These are phyloP conservation scores for Diarsia brunnea DNA, from an alignment of 2,888 invertebrate genomes.

Conservation along the genomic window DNA sequence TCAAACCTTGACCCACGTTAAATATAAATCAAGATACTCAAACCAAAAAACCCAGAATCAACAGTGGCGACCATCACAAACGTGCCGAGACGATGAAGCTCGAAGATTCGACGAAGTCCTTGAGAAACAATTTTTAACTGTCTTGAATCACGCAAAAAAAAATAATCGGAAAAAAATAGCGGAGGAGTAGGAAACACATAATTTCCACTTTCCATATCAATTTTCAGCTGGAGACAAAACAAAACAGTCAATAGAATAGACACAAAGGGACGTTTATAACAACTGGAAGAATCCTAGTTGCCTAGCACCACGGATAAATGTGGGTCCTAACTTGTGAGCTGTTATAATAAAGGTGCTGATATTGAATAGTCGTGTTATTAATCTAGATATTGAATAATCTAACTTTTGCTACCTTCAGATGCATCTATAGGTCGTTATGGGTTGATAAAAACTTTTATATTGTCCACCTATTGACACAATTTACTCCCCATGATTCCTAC, in stretches of 20 bases:
- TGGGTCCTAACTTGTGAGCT: neutral
- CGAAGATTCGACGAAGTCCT: too few relatives aligned
- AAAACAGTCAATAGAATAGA: neutral
- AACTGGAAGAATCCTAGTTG: neutral
- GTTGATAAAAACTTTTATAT: neutral
- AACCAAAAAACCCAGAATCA: neutral
- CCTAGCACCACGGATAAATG: neutral
- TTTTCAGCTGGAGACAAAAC: neutral
- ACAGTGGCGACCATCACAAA: neutral
- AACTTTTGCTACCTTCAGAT: too few relatives aligned
- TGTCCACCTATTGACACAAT: rapidly evolving
- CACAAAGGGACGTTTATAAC: neutral
- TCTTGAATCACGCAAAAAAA: neutral
- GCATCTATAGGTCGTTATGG: neutral
- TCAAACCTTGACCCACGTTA: neutral
- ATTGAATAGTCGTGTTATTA: too few relatives aligned
- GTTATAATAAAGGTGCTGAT: too few relatives aligned
- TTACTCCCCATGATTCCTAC: neutral
- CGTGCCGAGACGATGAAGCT: neutral
- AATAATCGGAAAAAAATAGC: neutral
- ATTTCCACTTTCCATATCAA: neutral
- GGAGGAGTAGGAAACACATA: neutral
- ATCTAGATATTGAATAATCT: neutral
- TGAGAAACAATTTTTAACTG: neutral
- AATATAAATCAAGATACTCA: neutral